Evolutionary conservation across 2,888 invertebrate genomes (phyloP).

Genomic region (Tetropium fuscum): DNA sequence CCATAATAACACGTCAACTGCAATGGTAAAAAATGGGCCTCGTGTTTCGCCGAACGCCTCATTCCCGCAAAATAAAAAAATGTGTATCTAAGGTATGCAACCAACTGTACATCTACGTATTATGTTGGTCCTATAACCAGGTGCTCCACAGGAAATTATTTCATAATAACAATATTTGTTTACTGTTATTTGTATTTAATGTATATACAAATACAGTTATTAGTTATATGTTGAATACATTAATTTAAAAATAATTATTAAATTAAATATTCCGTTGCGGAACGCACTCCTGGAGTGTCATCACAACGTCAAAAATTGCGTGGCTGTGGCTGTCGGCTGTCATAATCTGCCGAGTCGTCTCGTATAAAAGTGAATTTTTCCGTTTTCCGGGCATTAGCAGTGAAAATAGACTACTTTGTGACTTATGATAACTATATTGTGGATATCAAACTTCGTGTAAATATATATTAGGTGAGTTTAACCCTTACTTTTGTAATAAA

Average conservation of each 20-base stretch:
- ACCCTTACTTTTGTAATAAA: constrained; percentile 7
- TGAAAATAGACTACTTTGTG: constrained; percentile 15
- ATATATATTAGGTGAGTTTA: constrained; percentile 12
- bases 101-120: neutral
- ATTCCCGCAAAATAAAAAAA: too few relatives aligned
- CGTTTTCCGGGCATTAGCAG: neutral
- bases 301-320: constrained; percentile 13
- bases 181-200: neutral
- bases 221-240: neutral
- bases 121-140: neutral
- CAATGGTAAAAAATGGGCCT: too few relatives aligned
- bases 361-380: constrained; percentile 6
- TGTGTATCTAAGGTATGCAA: too few relatives aligned
- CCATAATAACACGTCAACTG: too few relatives aligned
- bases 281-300: constrained; percentile 3
- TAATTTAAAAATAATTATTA: neutral
- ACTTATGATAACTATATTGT: constrained; percentile 13
- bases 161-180: too few relatives aligned
- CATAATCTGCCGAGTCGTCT: constrained; percentile 6
- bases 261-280: neutral
- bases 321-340: constrained; percentile 13
- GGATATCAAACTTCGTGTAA: neutral
- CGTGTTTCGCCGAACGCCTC: too few relatives aligned
- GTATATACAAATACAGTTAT: neutral
- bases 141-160: neutral